A percentile compares a stretch with the other conserved stretches of the same genome.
These are phyloP conservation scores for Gambusia affinis DNA, from an alignment of 2,113 vertebrate genomes.

Conservation along the genomic window DNA sequence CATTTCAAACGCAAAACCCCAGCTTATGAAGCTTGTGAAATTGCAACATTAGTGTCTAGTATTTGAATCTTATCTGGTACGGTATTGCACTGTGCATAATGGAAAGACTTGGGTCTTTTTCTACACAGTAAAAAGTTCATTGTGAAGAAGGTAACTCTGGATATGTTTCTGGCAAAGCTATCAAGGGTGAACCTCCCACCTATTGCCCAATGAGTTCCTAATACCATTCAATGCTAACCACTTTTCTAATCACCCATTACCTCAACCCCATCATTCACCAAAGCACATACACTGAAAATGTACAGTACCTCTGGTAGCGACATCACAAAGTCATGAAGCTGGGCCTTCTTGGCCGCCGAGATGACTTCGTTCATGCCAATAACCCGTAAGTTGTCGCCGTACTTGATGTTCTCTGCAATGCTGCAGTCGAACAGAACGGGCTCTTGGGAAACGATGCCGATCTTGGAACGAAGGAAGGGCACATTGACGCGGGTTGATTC, in stretches of 20 bases:
- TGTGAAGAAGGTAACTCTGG: background rate
- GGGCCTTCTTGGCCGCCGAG: constrained; percentile 78
- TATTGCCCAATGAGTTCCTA: background rate
- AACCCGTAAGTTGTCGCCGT: constrained; percentile 79
- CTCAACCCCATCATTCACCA: background rate
- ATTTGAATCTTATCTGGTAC: too few species aligned
- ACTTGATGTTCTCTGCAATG: constrained; percentile 83
- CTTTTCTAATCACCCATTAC: background rate
- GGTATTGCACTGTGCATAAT: too few species aligned
- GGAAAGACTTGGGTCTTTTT: too few species aligned
- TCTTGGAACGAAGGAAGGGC: constrained; percentile 82
- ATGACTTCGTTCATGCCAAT: constrained; percentile 80
- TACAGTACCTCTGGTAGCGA: constrained; percentile 77
- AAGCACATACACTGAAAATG: background rate
- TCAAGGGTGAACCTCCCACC: background rate
- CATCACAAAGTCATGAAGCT: constrained; percentile 84
- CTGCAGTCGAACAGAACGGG: constrained; percentile 84
- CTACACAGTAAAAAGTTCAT: background rate
- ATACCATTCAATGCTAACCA: too few species aligned
- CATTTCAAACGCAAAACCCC: too few species aligned
- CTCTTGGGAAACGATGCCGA: constrained; percentile 85
- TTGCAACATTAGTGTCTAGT: too few species aligned
- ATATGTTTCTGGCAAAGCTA: background rate
- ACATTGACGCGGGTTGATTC: constrained; percentile 72
- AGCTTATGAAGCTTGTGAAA: too few species aligned